Base-by-base conservation (phyloP, 92 coral and sea anemone genomes). In the Heliopora coerulea region DNA sequence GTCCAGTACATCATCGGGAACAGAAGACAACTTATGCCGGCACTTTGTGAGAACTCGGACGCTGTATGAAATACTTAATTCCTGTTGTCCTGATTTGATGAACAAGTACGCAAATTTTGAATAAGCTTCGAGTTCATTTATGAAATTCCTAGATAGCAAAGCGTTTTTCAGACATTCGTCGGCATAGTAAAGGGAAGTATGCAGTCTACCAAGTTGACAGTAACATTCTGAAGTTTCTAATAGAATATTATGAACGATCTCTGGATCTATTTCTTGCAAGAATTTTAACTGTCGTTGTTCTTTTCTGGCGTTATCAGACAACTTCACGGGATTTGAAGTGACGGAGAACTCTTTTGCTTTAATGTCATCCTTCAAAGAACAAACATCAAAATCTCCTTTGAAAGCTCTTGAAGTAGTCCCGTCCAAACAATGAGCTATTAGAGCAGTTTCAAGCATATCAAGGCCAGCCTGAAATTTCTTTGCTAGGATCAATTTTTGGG, bases 191-290 rank as follows among this genome's bases (percentile, higher is more conserved):
- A 70, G 29, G 26, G 77, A 30, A 6, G 77, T 50, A 7, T 20
- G 12, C n/a, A 12, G 1, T 31, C 24, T n/a, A 20, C 63, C 49
- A 70, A 70, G 77, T 37, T 24, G 58, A 27, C 17, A 54, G 15
- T 49, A 52, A 32, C 77, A 70, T 52, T 52, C 63, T 3, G 77
- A 70, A 1, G 50, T 50, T 50, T 34, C 32, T 54, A 50, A 32
- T 17, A 70, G 34, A 34, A 54, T 15, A 27, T 70, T 21, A 34
- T 54, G 30, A 23, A 70, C 35, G 26, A 27, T 70, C 21, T 70
- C 44, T 54, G 49, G 28, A 42, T 54, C 49, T 5, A 17, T 23
- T 0, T 54, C 35, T 44, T 34, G 12, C 10, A n/a, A 25, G 29
- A 70, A 52, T 50, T 34, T 32, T 21, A 32, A 8, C 0, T 33